Base-by-base conservation (phyloP, 2,113 vertebrate species). In the Abramis brama region DNA sequence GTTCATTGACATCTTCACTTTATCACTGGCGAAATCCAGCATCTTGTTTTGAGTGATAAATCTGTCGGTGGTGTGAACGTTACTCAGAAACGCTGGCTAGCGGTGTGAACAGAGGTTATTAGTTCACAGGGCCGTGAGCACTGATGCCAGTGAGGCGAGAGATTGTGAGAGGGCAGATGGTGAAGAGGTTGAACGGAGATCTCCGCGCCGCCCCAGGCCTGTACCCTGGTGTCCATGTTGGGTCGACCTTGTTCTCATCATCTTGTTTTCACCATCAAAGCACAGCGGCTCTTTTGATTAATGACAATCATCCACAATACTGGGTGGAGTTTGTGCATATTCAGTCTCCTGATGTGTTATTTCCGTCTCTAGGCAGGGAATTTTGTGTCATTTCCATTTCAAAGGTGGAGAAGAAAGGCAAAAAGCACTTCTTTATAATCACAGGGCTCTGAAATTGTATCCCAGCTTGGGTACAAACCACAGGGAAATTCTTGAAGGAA, bases 301-400 rank as follows among this genome's bases (percentile, higher is more conserved):
- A 66, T n/a, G 62, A 45, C 23, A 21, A 52, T 10, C 79, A 21
- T 25, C 7, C 59, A 47, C 36, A 27, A 64, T 64, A 43, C 57
- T 17, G 79, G 60, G 17, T 17, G 36, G 75, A 17, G 70, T 81
- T 87, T 85, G 71, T 83, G 77, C 85, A 60, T 82, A 81, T 88
- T 88, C 50, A 50, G 70, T 81, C 66, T 86, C 75, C 76, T 2
- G 21, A 52, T 62, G 85, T 86, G 76, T 70, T 84, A 82, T 86
- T 83, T 86, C 70, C 15, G 15, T 47, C 43, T 52, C 60, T 36
- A 66, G 43, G 45, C 59, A 47, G 36, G 59, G n/a, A 64, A 64
- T 80, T 66, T 66, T 30, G 45, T 66, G 13, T 66, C 15, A 47
- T 81, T 81, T 47, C n/a, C 60, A 66, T 66, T 66, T 47, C 79